phyloP scores from a whole-genome alignment of 2,888 invertebrate species.

The Nasonovia ribisnigri region DNA sequence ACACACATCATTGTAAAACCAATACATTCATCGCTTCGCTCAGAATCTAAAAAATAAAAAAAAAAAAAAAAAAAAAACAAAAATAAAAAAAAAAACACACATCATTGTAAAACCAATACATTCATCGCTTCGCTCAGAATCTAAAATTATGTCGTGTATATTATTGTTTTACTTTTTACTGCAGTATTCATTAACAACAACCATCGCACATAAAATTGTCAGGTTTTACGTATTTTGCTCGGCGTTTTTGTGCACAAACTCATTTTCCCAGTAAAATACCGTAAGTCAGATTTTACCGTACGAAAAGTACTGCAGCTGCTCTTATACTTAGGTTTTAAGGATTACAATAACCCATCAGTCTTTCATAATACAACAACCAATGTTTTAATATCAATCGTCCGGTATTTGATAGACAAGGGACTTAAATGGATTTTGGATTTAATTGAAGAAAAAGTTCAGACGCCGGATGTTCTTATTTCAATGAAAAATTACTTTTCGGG shows the following conservation, averaged over 20 bases:
- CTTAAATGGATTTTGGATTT: conserved; percentile 46
- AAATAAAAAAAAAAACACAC: too few species aligned
- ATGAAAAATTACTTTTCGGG: conserved; percentile 49
- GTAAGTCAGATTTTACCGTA: neutral
- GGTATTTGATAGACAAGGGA: conserved; percentile 39
- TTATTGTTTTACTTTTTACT: too few species aligned
- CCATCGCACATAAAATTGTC: neutral
- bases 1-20: too few species aligned
- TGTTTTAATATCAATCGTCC: conserved; percentile 52
- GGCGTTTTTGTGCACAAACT: neutral
- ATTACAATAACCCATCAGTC: conserved; percentile 38
- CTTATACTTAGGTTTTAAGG: neutral
- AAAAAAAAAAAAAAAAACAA: too few species aligned
- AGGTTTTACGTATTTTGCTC: neutral
- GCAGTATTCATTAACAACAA: neutral
- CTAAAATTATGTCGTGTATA: neutral
- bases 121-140: too few species aligned
- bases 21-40: too few species aligned
- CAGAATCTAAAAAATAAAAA: too few species aligned
- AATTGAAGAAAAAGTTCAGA: conserved; percentile 45
- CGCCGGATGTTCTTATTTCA: conserved; percentile 48
- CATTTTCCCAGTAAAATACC: neutral
- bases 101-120: neutral
- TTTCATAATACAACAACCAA: conserved; percentile 12
- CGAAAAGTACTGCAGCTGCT: neutral